Conservation (phyloP, 2,797 vertebrate genomes). For the Sylvia borin region DNA sequence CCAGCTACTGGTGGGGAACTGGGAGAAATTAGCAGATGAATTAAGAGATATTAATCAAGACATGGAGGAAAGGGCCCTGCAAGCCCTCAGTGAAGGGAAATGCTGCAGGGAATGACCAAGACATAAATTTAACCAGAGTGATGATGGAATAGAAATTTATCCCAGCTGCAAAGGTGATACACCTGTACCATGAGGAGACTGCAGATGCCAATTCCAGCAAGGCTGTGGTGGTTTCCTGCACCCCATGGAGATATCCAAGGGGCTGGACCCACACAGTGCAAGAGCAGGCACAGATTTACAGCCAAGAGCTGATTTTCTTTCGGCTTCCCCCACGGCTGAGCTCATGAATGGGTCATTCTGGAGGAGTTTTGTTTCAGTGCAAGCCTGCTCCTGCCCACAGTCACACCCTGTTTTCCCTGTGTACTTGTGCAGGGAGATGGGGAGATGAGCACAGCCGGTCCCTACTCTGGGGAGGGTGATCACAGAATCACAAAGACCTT, state of each 20-base stretch:
- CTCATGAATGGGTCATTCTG: fast-evolving
- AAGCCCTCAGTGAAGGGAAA: not conserved
- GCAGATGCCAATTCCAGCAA: not conserved
- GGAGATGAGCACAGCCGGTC: not conserved
- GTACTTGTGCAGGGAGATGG: not conserved
- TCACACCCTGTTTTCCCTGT: not conserved
- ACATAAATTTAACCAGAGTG: not conserved
- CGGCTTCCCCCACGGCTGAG: not conserved
- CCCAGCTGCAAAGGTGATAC: not conserved
- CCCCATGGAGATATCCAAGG: not conserved
- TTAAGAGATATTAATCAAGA: not conserved
- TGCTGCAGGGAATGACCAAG: not conserved
- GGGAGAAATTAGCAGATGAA: not conserved
- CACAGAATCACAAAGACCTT: not conserved
- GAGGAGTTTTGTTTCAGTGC: not conserved
- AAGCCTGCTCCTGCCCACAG: not conserved
- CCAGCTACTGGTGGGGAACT: not conserved
- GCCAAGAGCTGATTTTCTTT: not conserved
- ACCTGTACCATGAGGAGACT: not conserved
- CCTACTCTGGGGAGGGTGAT: not conserved
- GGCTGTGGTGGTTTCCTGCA: fast-evolving
- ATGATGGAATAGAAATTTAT: not conserved
- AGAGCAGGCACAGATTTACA: not conserved
- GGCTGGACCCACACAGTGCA: not conserved
- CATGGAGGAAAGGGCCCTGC: not conserved